Evolutionary conservation across 2,113 vertebrate species (phyloP), one percentile per base, ranked within the genome.

Genomic region (Atherinomorus stipes): DNA sequence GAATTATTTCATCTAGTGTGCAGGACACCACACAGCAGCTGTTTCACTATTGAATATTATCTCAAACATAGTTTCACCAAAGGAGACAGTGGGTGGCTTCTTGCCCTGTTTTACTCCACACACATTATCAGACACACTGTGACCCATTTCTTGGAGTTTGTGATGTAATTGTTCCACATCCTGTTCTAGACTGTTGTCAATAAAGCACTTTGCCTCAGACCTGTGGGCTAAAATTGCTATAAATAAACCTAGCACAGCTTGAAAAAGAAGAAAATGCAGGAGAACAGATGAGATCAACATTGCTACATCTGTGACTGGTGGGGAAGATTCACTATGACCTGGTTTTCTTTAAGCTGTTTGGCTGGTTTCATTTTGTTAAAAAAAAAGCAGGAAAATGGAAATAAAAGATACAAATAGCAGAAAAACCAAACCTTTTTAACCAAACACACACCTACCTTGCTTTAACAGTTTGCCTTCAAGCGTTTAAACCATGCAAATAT

Each of bases 81-180:
- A 26, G 53, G 54, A 56, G 42, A 42, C 13, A 15, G 40, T 42
- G 40, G 40, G 40, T 15, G 40, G 40, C 40, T 42, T 13, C 15
- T 42, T 42, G 2, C 4, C 12, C 12, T 42, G 40, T 16, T 42
- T 4, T 34, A 7, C 31, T 34, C 31, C 8, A 38, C 62, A 8
- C 62, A 57, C 58, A 38, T 34, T 34, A 1, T 4, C 25, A 22
- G 57, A 19, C 49, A 9, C 37, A 4, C 52, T 4, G 38, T 57
- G 66, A 76, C 52, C 73, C 37, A 10, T 67, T 75, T 62, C 64
- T n/a, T 64, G 21, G 47, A 37, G 47, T 72, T 34, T 64, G 70
- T 83, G 79, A 77, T 69, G 76, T 69, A 80, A 65, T 78, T 74
- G 78, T 64, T 68, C 74, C 59, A 51, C 42, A 71, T 84, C 68